Percentiles rank a stretch among this genome's conserved stretches.
These are phyloP conservation scores for Amblyornis subalaris DNA, from an alignment of 2,113 vertebrate species.

Conservation along the genomic window DNA sequence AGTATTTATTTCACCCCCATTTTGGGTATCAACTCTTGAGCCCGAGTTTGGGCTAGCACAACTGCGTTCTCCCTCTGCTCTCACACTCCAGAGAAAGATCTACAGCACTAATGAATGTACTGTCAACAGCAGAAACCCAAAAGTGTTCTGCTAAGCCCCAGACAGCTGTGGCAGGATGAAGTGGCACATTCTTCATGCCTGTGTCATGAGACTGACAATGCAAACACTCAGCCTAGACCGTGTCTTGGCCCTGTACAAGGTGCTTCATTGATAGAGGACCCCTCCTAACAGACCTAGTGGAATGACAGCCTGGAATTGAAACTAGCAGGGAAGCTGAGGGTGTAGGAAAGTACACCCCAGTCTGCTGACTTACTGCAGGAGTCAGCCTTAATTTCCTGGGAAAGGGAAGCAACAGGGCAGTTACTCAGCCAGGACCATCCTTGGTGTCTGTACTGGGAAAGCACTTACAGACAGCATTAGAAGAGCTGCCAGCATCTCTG, in stretches of 20 bases:
- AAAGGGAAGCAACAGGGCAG: neutral
- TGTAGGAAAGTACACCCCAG: fast-evolving
- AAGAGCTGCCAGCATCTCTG: neutral
- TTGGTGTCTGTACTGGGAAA: neutral
- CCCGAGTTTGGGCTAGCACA: neutral
- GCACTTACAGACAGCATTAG: neutral
- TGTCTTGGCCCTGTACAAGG: neutral
- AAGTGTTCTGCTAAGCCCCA: neutral
- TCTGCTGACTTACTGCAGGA: neutral
- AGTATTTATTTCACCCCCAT: neutral
- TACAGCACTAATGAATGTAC: neutral
- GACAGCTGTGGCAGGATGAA: fast-evolving
- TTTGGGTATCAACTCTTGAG: neutral
- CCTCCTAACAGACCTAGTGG: neutral
- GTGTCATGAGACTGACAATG: fast-evolving
- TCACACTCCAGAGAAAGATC: neutral
- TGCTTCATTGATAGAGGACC: neutral
- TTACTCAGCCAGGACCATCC: neutral
- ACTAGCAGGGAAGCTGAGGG: neutral
- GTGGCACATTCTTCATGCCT: fast-evolving
- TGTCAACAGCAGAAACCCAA: neutral
- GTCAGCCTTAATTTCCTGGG: neutral
- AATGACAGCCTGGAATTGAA: neutral
- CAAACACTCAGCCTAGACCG: neutral
- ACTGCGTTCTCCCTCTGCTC: neutral